Evolutionary conservation across 2,888 invertebrate species (phyloP).

Genomic region (Pasiphila rectangulata): DNA sequence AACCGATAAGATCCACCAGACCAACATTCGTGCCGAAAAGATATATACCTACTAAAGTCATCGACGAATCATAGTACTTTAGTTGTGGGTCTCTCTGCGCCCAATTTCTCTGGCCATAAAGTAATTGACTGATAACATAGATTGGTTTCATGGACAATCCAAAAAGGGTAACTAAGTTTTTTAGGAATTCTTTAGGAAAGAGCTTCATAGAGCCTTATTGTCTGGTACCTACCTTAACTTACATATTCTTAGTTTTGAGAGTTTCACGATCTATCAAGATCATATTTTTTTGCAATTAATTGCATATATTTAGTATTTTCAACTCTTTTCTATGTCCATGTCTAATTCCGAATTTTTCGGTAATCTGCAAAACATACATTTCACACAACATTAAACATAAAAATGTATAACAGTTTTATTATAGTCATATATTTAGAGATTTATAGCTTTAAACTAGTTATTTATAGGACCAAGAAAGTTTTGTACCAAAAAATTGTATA

Average conservation of each 20-base stretch:
- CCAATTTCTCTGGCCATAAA: constrained; percentile 60
- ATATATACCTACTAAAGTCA: constrained; percentile 50
- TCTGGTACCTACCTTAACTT: not conserved
- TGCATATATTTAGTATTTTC: no score
- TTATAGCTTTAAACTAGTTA: constrained; percentile 75
- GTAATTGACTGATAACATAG: constrained; percentile 48
- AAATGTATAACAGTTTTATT: constrained; percentile 57
- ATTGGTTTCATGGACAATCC: constrained; percentile 30
- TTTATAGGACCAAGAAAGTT: constrained; percentile 63
- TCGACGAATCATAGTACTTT: constrained; percentile 34
- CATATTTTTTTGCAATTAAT: no score
- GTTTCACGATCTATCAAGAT: no score
- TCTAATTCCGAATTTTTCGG: constrained; percentile 43
- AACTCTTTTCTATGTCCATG: not conserved
- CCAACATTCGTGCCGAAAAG: constrained; percentile 68
- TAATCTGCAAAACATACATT: constrained; percentile 30
- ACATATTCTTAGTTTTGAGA: not conserved
- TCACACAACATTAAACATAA: constrained; percentile 13
- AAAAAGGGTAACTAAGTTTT: not conserved
- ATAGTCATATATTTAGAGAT: constrained; percentile 70
- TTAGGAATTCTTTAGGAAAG: not conserved
- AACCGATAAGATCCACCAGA: constrained; percentile 63
- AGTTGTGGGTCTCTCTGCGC: constrained; percentile 39
- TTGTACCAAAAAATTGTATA: constrained; percentile 78
- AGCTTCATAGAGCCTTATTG: not conserved